These are phyloP conservation scores for Parochlus steinenii DNA, from an alignment of 2,888 invertebrate species.

Conservation along the genomic window DNA sequence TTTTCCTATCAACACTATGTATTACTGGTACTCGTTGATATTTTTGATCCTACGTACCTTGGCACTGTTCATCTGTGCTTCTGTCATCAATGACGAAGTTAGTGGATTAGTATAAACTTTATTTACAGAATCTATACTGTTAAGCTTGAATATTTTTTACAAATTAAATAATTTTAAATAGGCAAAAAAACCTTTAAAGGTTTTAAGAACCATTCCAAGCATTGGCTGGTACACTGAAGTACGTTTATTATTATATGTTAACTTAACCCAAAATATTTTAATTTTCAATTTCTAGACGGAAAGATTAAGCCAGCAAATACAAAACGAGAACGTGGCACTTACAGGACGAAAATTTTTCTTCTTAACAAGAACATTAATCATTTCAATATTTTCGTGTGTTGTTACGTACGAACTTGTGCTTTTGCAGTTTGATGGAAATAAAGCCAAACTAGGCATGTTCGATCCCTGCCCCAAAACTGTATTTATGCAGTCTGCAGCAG, in stretches of 20 bases:
- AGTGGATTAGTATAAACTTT: too few species aligned
- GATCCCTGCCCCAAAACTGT: too few species aligned
- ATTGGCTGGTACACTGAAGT: conserved; percentile 1
- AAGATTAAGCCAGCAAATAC: conserved; percentile 1
- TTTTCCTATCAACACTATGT: conserved; percentile 3
- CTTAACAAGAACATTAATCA: background rate
- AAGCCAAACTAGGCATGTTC: too few species aligned
- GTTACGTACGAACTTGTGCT: conserved; percentile 6
- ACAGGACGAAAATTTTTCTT: conserved; percentile 1
- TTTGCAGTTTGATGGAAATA: background rate
- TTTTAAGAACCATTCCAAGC: conserved; percentile 5
- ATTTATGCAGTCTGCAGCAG: too few species aligned
- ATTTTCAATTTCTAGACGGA: background rate
- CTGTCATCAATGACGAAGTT: too few species aligned
- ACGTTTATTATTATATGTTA: conserved; percentile 1
- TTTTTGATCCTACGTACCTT: conserved; percentile 4
- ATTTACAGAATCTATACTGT: too few species aligned
- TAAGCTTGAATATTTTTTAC: too few species aligned
- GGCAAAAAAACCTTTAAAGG: conserved; percentile 1
- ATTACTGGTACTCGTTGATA: conserved; percentile 6
- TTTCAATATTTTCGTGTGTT: background rate
- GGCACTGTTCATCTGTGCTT: conserved; percentile 5
- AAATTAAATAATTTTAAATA: too few species aligned
- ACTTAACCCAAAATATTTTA: background rate
- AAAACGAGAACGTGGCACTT: conserved; percentile 1